Base-by-base conservation (phyloP, 2,888 invertebrate species). In the Caenorhabditis japonica region DNA sequence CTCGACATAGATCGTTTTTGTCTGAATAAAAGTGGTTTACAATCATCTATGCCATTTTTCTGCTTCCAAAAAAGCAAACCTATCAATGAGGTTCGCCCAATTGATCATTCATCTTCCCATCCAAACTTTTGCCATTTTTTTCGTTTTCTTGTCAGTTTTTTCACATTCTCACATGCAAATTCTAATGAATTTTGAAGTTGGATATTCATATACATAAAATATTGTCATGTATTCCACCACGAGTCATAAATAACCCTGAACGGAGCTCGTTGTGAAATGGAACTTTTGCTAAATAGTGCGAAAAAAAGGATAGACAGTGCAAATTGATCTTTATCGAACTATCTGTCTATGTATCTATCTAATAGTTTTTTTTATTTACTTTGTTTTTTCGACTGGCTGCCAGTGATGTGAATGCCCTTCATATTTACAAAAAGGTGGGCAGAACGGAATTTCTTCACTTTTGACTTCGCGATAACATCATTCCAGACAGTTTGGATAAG, bases 341-440 rank as follows among this genome's bases (percentile, higher is more conserved):
- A 30, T 30, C 10, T 30, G n/a, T n/a, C n/a, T n/a, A n/a, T n/a
- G n/a, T n/a, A n/a, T n/a, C n/a, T n/a, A n/a, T n/a, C n/a, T n/a
- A n/a, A n/a, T n/a, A n/a, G n/a, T n/a, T n/a, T n/a, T n/a, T n/a
- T n/a, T n/a, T n/a, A n/a, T n/a, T n/a, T n/a, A 41, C 33, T 41
- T 51, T 36, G 46, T 30, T 3, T 13, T 62, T 39, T 62, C 55
- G 53, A 62, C 62, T 62, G 53, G 38, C 30, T 30, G 39, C 33
- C 55, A 52, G 17, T 61, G 61, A 61, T 55, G 62, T 47, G n/a
- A n/a, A n/a, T n/a, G n/a, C 30, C 7, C 7, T 30, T 7, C 64
- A 64, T 64, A 56, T 64, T 64, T 64, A 64, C 62, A 64, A 53
- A 55, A 53, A 56, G 30, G 62, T 64, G 64, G 62, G 51, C 43